Percentiles rank a stretch among this genome's conserved stretches.
phyloP scores from a whole-genome alignment of 1,140 invertebrate genomes.

The Mactra quadrangularis region DNA sequence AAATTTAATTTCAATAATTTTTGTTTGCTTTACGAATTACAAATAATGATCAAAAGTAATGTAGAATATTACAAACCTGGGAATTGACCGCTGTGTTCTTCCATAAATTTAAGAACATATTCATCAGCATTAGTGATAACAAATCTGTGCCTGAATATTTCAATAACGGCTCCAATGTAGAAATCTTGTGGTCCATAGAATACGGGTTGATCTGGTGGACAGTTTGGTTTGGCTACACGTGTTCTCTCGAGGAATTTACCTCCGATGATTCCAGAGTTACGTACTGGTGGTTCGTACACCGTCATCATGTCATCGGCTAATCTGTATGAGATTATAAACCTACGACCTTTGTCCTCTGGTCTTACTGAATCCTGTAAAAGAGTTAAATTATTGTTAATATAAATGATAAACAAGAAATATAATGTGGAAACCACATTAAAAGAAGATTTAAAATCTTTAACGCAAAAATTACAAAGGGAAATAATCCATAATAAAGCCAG shows the following conservation, averaged over 20 bases:
- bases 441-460: too few relatives aligned
- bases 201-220: conserved; percentile 77
- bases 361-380: conserved; percentile 77
- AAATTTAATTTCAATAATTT: too few relatives aligned
- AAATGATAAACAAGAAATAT: too few relatives aligned
- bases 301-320: conserved; percentile 83
- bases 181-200: conserved; percentile 84
- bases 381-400: background rate
- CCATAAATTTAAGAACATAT: conserved; percentile 83
- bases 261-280: conserved; percentile 83
- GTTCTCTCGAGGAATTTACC: conserved; percentile 83
- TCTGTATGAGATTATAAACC: conserved; percentile 83
- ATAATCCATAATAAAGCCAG: too few relatives aligned
- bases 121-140: conserved; percentile 83
- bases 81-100: conserved; percentile 81
- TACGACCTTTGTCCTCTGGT: conserved; percentile 81
- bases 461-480: too few relatives aligned
- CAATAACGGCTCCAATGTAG: conserved; percentile 82
- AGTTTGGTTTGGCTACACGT: conserved; percentile 82
- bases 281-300: conserved; percentile 83
- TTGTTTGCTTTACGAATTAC: too few relatives aligned
- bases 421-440: too few relatives aligned
- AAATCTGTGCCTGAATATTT: conserved; percentile 82
- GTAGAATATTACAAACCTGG: conserved; percentile 70
- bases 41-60: too few relatives aligned